phyloP scores from a whole-genome alignment of 2,888 invertebrate species.

The Hyposoter didymator region DNA sequence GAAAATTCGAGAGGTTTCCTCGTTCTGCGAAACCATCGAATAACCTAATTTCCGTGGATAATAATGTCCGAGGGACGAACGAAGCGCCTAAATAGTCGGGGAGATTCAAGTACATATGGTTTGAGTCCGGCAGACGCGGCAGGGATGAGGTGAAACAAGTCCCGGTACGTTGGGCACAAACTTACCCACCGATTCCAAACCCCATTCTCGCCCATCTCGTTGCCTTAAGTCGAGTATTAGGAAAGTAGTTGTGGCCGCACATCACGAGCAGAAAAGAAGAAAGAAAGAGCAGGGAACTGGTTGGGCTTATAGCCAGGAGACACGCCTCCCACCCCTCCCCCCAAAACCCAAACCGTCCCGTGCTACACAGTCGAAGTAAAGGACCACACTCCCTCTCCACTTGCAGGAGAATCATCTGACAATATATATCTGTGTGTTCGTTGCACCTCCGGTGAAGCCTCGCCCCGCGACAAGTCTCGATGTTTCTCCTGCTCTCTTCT shows the following conservation, averaged over 20 bases:
- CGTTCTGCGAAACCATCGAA: slow-evolving; percentile 24
- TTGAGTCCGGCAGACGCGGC: not conserved
- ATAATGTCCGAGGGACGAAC: slow-evolving; percentile 46
- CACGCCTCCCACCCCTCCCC: slow-evolving; percentile 41
- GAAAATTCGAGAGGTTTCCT: not conserved
- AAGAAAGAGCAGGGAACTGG: slow-evolving; percentile 39
- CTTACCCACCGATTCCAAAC: slow-evolving; percentile 5
- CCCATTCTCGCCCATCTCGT: slow-evolving; percentile 9
- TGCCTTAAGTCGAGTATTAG: slow-evolving; percentile 48
- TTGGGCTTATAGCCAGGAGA: slow-evolving; percentile 65
- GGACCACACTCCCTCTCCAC: slow-evolving; percentile 15
- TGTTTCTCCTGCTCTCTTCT: not conserved
- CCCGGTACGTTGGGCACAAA: slow-evolving; percentile 53
- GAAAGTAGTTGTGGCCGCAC: slow-evolving; percentile 61
- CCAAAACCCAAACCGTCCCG: slow-evolving; percentile 28
- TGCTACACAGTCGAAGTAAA: slow-evolving; percentile 51
- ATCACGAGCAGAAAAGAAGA: slow-evolving; percentile 18
- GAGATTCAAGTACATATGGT: slow-evolving; percentile 39
- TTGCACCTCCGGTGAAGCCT: slow-evolving; percentile 42
- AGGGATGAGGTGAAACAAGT: slow-evolving; percentile 35
- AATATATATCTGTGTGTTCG: slow-evolving; percentile 1
- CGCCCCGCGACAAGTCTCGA: slow-evolving; percentile 55
- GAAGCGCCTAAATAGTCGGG: slow-evolving; percentile 44
- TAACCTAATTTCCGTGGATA: slow-evolving; percentile 65
- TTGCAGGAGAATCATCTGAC: not conserved